Percentiles rank a stretch among this genome's conserved stretches.
phyloP scores from a whole-genome alignment of 2,113 vertebrate genomes.

The Triplophysa dalaica region DNA sequence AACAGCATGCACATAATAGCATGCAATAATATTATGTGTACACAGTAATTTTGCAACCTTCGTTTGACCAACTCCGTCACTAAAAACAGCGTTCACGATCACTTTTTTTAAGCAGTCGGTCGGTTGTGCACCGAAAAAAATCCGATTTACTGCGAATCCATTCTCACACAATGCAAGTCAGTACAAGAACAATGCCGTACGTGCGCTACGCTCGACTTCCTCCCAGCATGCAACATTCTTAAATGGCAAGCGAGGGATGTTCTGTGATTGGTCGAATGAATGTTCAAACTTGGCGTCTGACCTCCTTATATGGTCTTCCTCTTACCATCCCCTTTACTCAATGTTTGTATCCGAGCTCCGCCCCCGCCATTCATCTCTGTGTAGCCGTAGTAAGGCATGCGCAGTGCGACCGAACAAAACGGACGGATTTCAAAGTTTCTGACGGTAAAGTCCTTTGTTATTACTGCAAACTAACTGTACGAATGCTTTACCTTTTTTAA shows the following conservation, averaged over 20 bases:
- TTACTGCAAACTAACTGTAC: constrained; percentile 30
- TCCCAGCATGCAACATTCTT: constrained; percentile 64
- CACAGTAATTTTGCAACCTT: not conserved
- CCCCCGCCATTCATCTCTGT: constrained; percentile 73
- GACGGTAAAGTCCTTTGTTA: constrained; percentile 71
- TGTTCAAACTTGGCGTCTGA: constrained; percentile 67
- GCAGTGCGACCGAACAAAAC: constrained; percentile 68
- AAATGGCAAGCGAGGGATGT: not conserved
- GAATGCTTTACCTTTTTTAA: not conserved
- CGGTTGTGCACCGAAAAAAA: constrained; percentile 51
- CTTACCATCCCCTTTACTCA: constrained; percentile 57
- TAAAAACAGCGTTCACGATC: too few species aligned
- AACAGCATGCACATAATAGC: too few species aligned
- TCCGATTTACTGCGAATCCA: constrained; percentile 20
- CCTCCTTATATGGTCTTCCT: constrained; percentile 73
- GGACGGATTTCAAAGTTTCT: constrained; percentile 78
- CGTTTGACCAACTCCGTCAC: not conserved
- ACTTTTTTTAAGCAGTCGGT: not conserved
- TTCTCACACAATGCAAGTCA: not conserved
- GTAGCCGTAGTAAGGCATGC: constrained; percentile 76
- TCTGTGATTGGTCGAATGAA: constrained; percentile 64
- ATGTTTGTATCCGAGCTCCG: constrained; percentile 70
- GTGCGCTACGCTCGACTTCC: constrained; percentile 13
- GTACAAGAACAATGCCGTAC: constrained; percentile 28
- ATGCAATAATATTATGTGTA: not conserved